Base-by-base conservation (phyloP, 2,888 invertebrate genomes). In the Drosophila recens region DNA sequence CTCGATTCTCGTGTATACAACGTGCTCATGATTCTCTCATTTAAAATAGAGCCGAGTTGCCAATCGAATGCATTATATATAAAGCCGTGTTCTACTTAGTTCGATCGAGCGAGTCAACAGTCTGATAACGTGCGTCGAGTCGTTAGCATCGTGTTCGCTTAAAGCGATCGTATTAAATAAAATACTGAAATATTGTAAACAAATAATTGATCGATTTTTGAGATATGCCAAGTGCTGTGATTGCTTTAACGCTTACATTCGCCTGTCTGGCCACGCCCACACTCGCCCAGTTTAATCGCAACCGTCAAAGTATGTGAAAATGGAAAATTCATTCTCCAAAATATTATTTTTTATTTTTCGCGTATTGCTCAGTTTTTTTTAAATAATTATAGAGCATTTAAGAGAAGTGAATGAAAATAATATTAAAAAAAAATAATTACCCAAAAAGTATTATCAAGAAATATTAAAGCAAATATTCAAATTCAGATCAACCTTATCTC, bases 231-330 rank as follows among this genome's bases (percentile, higher is more conserved):
- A 33, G 70, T 69, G 36, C 57, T 78, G 74, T 77, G 74, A 8
- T 63, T 46, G 10, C 43, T 73, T 6, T 43, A 34, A 20, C 33
- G 20, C 8, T 56, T n/a, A 61, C 63, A 43, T 15, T 86, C 17
- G 59, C 46, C 57, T 64, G 45, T 36, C 52, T 80, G 57, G 65
- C 56, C 20, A 53, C 64, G 53, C 75, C 70, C 56, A 69, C 75
- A 10, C 36, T 27, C 45, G 90, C 88, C 48, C 88, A 84, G 63
- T 79, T 89, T n/a, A 75, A 85, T 63, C 59, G 80, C n/a, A 10
- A 11, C 17, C 62, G 79, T 48, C 88, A 81, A 82, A 88, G 82
- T 82, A 81, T 30, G 33, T 43, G 17, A 40, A 43, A 11, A 4
- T 36, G 51, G 4, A 36, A 51, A 23, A 23, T 23, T 4, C 4